Evolutionary conservation across 2,113 vertebrate species (phyloP).

Genomic region (Ochotona princeps): DNA sequence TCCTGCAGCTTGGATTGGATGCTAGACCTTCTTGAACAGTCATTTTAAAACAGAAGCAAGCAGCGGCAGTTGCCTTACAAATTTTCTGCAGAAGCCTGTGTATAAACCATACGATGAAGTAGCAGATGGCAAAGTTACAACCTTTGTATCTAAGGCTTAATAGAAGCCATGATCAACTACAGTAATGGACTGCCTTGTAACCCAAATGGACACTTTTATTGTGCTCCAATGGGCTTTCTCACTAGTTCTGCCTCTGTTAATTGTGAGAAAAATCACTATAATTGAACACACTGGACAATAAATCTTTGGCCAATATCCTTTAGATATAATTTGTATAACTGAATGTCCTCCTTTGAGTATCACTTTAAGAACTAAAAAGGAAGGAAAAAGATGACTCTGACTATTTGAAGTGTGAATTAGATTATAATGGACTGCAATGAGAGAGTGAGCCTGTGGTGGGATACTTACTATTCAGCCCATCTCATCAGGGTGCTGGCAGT

Average conservation of each 20-base stretch:
- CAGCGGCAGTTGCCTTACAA: neutral
- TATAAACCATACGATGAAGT: slow-evolving; percentile 50
- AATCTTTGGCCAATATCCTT: slow-evolving; percentile 66
- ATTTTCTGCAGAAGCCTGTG: slow-evolving; percentile 56
- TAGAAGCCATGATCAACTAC: slow-evolving; percentile 49
- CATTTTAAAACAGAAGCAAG: slow-evolving; percentile 39
- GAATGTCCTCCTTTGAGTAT: slow-evolving; percentile 55
- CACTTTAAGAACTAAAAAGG: slow-evolving; percentile 47
- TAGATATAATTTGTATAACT: slow-evolving; percentile 65
- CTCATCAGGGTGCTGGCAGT: slow-evolving; percentile 42
- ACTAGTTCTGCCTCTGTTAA: slow-evolving; percentile 68
- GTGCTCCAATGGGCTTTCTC: slow-evolving; percentile 31
- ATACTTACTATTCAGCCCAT: slow-evolving; percentile 41
- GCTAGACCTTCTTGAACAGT: slow-evolving; percentile 28
- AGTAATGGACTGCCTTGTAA: slow-evolving; percentile 57
- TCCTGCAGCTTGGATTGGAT: neutral
- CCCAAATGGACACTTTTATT: slow-evolving; percentile 66
- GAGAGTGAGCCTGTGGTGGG: neutral
- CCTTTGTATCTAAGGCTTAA: slow-evolving; percentile 58
- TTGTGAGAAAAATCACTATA: slow-evolving; percentile 70
- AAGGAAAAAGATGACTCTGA: slow-evolving; percentile 57
- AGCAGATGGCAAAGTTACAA: slow-evolving; percentile 69
- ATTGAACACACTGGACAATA: slow-evolving; percentile 55
- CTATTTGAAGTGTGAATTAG: neutral
- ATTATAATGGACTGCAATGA: slow-evolving; percentile 36